Conservation (phyloP, 2,113 vertebrate species). For the Cromileptes altivelis region DNA sequence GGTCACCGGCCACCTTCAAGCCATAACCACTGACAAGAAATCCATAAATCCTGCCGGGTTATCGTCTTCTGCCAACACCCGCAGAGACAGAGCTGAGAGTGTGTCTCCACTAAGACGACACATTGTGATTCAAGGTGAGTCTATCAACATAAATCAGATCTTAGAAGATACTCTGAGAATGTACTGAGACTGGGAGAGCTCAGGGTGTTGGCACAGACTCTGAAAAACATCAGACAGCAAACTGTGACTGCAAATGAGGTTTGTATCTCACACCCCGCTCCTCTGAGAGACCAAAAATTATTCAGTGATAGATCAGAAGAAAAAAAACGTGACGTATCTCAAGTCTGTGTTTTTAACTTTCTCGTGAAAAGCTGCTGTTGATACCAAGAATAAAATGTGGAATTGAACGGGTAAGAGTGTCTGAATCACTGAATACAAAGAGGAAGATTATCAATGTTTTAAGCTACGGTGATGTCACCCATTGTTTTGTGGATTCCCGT, state of each 20-base stretch:
- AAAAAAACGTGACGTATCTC: too few relatives aligned
- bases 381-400: too few relatives aligned
- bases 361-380: too few relatives aligned
- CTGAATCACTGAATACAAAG: too few relatives aligned
- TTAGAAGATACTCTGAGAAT: constrained; percentile 18
- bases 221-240: constrained; percentile 49
- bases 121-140: constrained; percentile 61
- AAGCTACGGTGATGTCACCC: too few relatives aligned
- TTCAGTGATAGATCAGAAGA: constrained; percentile 24
- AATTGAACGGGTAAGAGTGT: too few relatives aligned
- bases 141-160: constrained; percentile 51
- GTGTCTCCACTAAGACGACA: constrained; percentile 8
- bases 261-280: constrained; percentile 6
- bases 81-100: not conserved
- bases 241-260: constrained; percentile 64
- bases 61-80: constrained; percentile 36
- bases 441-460: too few relatives aligned
- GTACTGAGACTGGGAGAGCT: not conserved
- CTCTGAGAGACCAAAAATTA: constrained; percentile 5
- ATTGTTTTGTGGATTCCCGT: too few relatives aligned
- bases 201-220: constrained; percentile 33
- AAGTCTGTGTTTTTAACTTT: too few relatives aligned
- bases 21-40: constrained; percentile 46
- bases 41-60: constrained; percentile 39
- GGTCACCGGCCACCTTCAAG: constrained; percentile 27